A percentile compares a stretch with the other conserved stretches of the same genome.
These are phyloP conservation scores for Tenrec ecaudatus DNA, from an alignment of 2,113 vertebrate genomes.

Conservation along the genomic window DNA sequence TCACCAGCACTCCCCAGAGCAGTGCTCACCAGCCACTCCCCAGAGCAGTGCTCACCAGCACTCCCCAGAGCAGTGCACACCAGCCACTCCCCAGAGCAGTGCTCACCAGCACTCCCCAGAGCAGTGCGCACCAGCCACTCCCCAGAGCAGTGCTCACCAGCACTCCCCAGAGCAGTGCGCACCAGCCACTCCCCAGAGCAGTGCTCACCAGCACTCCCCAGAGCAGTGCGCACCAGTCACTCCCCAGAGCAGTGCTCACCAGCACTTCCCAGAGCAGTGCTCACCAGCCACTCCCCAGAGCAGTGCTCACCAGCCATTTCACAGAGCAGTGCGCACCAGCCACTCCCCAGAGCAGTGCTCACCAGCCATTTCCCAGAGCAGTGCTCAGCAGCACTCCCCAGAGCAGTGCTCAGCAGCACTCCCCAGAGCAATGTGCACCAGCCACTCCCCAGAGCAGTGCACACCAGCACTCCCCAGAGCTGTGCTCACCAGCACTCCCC, in stretches of 20 bases:
- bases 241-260: neutral
- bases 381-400: neutral
- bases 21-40: neutral
- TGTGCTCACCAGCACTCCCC: neutral
- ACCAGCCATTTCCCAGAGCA: too few species aligned
- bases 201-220: neutral
- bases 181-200: neutral
- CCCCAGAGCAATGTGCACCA: neutral
- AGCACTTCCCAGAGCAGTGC: too few species aligned
- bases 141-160: neutral
- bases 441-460: neutral
- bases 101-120: neutral
- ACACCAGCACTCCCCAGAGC: too few species aligned
- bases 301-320: neutral
- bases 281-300: neutral
- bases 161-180: too few species aligned
- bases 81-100: neutral
- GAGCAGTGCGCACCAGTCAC: neutral
- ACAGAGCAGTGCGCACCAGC: neutral
- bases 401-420: neutral
- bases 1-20: neutral
- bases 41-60: neutral
- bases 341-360: neutral
- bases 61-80: too few species aligned
- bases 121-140: neutral